A percentile compares a stretch with the other conserved stretches of the same genome.
These are phyloP conservation scores for Stenchaetothrips biformis DNA, from an alignment of 2,888 invertebrate genomes.

Conservation along the genomic window DNA sequence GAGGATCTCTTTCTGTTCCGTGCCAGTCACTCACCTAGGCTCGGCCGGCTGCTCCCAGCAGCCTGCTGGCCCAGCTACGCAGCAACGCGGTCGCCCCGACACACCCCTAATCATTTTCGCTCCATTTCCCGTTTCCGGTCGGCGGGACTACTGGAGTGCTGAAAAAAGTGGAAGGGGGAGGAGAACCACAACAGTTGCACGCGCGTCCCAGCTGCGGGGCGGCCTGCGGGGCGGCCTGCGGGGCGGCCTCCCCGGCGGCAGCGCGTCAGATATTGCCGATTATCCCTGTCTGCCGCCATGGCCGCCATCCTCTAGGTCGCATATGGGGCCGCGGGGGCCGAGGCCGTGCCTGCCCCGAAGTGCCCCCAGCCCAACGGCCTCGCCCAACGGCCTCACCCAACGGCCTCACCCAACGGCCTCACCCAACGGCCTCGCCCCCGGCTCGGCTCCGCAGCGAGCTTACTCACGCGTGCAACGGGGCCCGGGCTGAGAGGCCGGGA, in stretches of 20 bases:
- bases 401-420: no score
- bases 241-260: no score
- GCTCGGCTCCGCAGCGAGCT: neutral
- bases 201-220: no score
- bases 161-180: neutral
- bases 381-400: no score
- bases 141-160: neutral
- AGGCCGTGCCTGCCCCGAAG: constrained; percentile 2
- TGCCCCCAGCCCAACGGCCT: neutral
- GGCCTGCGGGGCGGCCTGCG: no score
- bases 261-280: no score
- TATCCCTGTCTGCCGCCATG: no score
- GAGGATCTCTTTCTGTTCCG: neutral
- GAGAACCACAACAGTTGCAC: neutral
- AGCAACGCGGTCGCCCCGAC: neutral
- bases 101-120: constrained; percentile 24
- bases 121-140: constrained; percentile 5
- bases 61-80: neutral
- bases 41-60: neutral
- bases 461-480: neutral
- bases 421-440: no score
- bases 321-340: neutral
- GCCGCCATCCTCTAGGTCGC: neutral
- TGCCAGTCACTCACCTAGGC: neutral
- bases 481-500: constrained; percentile 2